Evolutionary conservation across 2,797 vertebrate species (phyloP), one percentile per base, ranked within the genome.

Genomic region (Rhabdomys pumilio): DNA sequence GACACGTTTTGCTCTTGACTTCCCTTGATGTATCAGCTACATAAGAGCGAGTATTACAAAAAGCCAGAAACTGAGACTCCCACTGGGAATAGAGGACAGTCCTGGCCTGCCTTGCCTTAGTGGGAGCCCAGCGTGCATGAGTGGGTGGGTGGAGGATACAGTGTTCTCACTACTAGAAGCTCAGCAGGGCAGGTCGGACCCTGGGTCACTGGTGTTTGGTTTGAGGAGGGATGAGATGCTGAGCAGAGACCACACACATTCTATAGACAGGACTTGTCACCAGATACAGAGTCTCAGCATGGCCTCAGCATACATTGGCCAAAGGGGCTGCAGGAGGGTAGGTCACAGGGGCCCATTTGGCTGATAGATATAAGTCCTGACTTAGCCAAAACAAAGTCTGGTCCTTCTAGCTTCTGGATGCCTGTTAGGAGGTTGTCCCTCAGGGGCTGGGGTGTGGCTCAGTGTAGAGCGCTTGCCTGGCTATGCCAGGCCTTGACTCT

Each of bases 21-120:
- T 96, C 92, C 92, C 93, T 97, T 84, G 77, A 90, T 85, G 83
- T 20, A 93, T 97, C 90, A 97, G 85, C 97, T 91, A 57, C 22
- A 31, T 63, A 95, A 53, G 95, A 44, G 67, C 8, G 11, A 97
- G 63, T 69, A 95, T 12, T 59, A n/a, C 57, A 1, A 92, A 69
- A 81, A 93, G 44, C 44, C 24, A 79, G 95, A 34, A 63, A 85
- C 14, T 61, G 14, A 34, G 96, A 38, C 29, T 34, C 76, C 59
- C 0, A 4, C 5, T 90, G 57, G 63, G 84, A 91, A 24, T 0
- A 10, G 92, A 89, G 85, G 85, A n/a, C 72, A 2, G 77, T 61
- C 86, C 57, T 19, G 24, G 55, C 31, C 34, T 1, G 38, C 79
- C 41, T 13, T 38, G 44, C 63, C 84, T 97, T 75, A 34, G 89